Conservation (phyloP, 2,888 invertebrate species). For the Pemphredon lugubris region DNA sequence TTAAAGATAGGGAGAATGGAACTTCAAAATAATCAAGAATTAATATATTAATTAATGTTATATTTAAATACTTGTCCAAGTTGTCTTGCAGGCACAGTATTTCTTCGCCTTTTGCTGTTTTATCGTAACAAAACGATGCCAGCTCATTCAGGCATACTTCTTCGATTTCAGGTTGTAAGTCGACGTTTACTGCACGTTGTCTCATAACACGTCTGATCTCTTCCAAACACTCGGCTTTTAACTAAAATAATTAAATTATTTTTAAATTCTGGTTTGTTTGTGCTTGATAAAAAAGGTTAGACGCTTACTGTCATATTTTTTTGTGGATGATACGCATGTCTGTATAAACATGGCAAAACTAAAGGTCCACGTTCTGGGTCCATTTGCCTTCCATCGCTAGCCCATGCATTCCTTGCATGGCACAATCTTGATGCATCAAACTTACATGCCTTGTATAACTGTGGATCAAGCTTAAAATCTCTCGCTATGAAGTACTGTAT, state of each 20-base stretch:
- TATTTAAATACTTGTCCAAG: constrained; percentile 82
- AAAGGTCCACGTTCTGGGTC: constrained; percentile 91
- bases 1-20: constrained; percentile 3
- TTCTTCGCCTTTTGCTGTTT: constrained; percentile 94
- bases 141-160: constrained; percentile 94
- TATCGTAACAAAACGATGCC: constrained; percentile 90
- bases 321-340: constrained; percentile 81
- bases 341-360: constrained; percentile 94
- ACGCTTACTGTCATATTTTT: constrained; percentile 78
- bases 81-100: constrained; percentile 95
- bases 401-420: constrained; percentile 90
- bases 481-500: constrained; percentile 98
- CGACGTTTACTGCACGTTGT: constrained; percentile 94
- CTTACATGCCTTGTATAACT: constrained; percentile 93
- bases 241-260: constrained; percentile 68
- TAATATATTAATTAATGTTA: background rate
- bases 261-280: constrained; percentile 45
- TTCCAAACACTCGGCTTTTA: constrained; percentile 83
- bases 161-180: constrained; percentile 96
- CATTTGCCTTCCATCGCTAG: constrained; percentile 85
- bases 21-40: background rate
- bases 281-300: no score
- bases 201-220: constrained; percentile 96
- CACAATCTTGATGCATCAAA: constrained; percentile 93
- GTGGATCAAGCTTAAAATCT: constrained; percentile 95